Conservation (phyloP, 2,113 vertebrate genomes). For the Plecturocebus donacophilus region DNA sequence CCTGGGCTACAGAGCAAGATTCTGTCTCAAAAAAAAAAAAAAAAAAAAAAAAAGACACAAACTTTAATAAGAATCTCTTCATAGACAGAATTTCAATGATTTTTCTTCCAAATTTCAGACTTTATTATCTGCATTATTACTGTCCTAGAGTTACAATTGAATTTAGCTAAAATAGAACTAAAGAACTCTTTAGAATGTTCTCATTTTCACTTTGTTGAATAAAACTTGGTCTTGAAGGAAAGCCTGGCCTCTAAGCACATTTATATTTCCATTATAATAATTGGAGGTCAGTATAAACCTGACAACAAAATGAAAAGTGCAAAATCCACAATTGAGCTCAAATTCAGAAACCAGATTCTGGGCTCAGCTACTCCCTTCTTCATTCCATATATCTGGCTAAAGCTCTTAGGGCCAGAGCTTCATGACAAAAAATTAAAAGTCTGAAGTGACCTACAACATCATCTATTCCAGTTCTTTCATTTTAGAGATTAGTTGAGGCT, state of each 20-base stretch:
- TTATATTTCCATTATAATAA: neutral
- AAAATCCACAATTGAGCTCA: neutral
- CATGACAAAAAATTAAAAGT: neutral
- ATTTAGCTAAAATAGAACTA: conserved; percentile 31
- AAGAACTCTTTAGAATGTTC: neutral
- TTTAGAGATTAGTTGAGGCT: neutral
- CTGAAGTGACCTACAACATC: neutral
- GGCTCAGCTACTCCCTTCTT: neutral
- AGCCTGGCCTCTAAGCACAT: neutral
- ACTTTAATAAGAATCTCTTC: conserved; percentile 24
- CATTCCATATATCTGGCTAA: neutral
- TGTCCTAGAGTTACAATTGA: conserved; percentile 40
- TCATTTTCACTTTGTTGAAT: conserved; percentile 23
- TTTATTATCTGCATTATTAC: conserved; percentile 41
- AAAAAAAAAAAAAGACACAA: conserved; percentile 5
- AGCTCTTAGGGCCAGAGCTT: neutral
- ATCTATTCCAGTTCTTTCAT: neutral
- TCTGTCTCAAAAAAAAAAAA: no score
- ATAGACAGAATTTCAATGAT: conserved; percentile 25
- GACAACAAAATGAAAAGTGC: neutral
- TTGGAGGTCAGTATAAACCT: neutral
- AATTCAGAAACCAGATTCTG: neutral
- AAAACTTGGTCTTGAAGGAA: neutral
- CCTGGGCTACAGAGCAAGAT: no score
- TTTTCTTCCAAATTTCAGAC: conserved; percentile 41